A percentile compares a stretch with the other conserved stretches of the same genome.
phyloP scores from a whole-genome alignment of 2,888 invertebrate species.

The Callinectes sapidus region DNA sequence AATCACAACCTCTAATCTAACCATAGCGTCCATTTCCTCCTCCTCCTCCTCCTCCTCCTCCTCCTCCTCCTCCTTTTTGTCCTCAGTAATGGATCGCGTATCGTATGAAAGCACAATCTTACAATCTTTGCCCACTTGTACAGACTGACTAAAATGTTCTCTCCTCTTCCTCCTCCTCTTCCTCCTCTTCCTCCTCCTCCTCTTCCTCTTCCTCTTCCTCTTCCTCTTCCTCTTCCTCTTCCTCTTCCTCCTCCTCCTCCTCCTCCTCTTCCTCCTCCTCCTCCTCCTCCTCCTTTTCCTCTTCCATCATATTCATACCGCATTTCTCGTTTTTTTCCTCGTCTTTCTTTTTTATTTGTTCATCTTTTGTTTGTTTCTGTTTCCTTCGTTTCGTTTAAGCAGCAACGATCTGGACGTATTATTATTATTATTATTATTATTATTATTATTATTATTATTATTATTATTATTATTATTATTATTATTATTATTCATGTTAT shows the following conservation, averaged over 20 bases:
- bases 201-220: neutral
- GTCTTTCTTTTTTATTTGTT: neutral
- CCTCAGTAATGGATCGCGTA: neutral
- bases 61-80: neutral
- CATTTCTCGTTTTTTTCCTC: neutral
- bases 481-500: neutral
- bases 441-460: neutral
- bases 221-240: neutral
- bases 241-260: neutral
- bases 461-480: neutral
- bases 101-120: slow-evolving; percentile 7
- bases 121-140: neutral
- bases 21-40: neutral
- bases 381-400: neutral
- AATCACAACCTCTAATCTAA: neutral
- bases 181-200: neutral
- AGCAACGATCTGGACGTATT: neutral
- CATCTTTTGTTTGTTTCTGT: neutral
- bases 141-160: neutral
- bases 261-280: neutral
- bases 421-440: neutral
- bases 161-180: neutral
- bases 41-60: neutral
- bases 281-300: neutral
- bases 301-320: neutral